A percentile compares a stretch with the other conserved stretches of the same genome.
These are phyloP conservation scores for Sphinx pinastri DNA, from an alignment of 2,888 invertebrate genomes.

Conservation along the genomic window DNA sequence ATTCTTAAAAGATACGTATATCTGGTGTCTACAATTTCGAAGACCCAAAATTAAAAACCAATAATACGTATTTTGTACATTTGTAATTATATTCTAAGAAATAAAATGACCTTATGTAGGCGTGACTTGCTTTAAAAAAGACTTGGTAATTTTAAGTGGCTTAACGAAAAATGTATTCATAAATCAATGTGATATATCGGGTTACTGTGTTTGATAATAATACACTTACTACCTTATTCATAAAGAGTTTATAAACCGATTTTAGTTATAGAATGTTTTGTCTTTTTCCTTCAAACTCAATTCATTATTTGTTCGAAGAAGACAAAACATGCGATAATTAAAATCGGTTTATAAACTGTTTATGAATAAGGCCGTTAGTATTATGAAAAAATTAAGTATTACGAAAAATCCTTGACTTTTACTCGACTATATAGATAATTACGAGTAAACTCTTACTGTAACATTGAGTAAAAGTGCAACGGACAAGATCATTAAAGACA, in stretches of 20 bases:
- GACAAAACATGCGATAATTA: too few species aligned
- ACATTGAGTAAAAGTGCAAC: conserved; percentile 55
- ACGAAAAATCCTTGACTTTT: conserved; percentile 54
- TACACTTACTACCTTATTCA: too few species aligned
- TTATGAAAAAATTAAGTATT: too few species aligned
- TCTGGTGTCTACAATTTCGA: not conserved
- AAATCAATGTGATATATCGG: conserved; percentile 27
- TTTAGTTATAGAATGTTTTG: too few species aligned
- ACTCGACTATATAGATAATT: conserved; percentile 45
- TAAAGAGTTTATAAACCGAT: too few species aligned
- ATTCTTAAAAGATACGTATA: not conserved
- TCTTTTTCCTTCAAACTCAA: too few species aligned
- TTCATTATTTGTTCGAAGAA: too few species aligned
- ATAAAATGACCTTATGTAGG: conserved; percentile 8
- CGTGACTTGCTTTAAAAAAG: conserved; percentile 8
- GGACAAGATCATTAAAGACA: conserved; percentile 34
- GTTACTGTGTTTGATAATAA: conserved; percentile 6
- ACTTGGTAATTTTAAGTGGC: conserved; percentile 22
- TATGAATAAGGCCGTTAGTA: too few species aligned
- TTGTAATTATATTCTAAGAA: conserved; percentile 14
- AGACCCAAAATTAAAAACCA: not conserved
- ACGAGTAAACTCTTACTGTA: conserved; percentile 15
- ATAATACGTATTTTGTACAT: conserved; percentile 6
- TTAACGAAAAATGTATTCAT: conserved; percentile 9
- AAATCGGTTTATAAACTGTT: too few species aligned